These are phyloP conservation scores for Tenebrio molitor DNA, from an alignment of 1,140 invertebrate genomes.

Conservation along the genomic window DNA sequence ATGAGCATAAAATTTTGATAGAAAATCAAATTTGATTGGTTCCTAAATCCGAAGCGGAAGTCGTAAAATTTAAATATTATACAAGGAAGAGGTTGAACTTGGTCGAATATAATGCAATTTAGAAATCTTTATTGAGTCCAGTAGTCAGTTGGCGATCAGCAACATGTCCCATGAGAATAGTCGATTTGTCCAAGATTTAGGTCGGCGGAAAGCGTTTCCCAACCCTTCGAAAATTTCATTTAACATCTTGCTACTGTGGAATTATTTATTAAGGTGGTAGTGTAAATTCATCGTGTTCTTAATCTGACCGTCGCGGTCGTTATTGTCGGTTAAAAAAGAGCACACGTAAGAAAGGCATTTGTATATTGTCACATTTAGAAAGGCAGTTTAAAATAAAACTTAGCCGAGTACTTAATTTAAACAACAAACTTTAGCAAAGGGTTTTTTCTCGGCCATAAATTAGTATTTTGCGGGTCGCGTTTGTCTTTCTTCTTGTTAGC, in stretches of 20 bases:
- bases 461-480: constrained; percentile 21
- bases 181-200: constrained; percentile 41
- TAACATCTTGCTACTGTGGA: not conserved
- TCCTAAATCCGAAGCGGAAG: constrained; percentile 8
- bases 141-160: constrained; percentile 40
- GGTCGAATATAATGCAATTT: constrained; percentile 46
- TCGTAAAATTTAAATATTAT: constrained; percentile 34
- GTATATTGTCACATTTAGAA: not conserved
- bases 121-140: constrained; percentile 45
- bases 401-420: not conserved
- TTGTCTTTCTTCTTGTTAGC: constrained; percentile 1
- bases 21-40: constrained; percentile 30
- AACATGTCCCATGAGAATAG: constrained; percentile 41
- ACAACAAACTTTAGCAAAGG: constrained; percentile 19
- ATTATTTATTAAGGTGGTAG: too few relatives aligned
- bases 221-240: constrained; percentile 26
- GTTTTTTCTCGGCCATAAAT: constrained; percentile 18
- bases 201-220: constrained; percentile 23
- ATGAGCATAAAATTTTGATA: constrained; percentile 13
- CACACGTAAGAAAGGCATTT: not conserved
- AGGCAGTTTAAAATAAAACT: constrained; percentile 1
- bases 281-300: too few relatives aligned
- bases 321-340: not conserved
- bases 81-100: constrained; percentile 8
- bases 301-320: not conserved